A percentile compares a stretch with the other conserved stretches of the same genome.
Evolutionary conservation across 2,888 invertebrate species (phyloP).

Genomic region (Callosobruchus maculatus): DNA sequence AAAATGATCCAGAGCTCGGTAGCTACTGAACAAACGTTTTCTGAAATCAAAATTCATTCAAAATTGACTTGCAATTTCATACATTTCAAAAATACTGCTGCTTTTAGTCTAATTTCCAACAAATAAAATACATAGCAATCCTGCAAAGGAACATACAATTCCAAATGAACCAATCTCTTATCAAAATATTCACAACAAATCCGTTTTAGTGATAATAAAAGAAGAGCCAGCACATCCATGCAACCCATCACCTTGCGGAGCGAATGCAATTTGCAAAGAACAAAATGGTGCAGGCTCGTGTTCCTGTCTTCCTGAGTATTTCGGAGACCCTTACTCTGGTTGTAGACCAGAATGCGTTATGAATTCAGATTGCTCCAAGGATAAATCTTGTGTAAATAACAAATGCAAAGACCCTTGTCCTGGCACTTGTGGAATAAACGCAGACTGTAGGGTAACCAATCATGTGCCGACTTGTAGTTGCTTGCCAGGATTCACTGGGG

Average conservation of each 20-base stretch:
- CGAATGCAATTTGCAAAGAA: slow-evolving; percentile 81
- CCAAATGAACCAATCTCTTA: neutral
- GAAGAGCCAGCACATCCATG: slow-evolving; percentile 64
- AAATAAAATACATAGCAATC: neutral
- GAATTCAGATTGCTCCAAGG: slow-evolving; percentile 76
- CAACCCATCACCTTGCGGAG: slow-evolving; percentile 80
- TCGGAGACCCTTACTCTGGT: slow-evolving; percentile 81
- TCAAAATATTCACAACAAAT: neutral
- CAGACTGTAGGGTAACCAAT: slow-evolving; percentile 77
- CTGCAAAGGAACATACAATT: neutral
- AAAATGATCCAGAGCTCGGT: too few relatives aligned
- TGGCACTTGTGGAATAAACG: slow-evolving; percentile 79
- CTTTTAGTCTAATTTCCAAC: neutral
- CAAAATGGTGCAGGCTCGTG: slow-evolving; percentile 78
- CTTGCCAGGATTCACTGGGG: slow-evolving; percentile 70
- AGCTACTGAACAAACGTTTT: too few relatives aligned
- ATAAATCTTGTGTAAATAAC: slow-evolving; percentile 76
- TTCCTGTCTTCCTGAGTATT: slow-evolving; percentile 75
- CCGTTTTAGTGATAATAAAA: slow-evolving; percentile 50
- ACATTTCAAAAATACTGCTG: too few relatives aligned
- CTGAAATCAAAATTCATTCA: too few relatives aligned
- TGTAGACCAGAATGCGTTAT: slow-evolving; percentile 87
- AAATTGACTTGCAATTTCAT: too few relatives aligned
- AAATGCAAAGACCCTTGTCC: slow-evolving; percentile 82
- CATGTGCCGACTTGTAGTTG: slow-evolving; percentile 80